Conservation (phyloP, 2,888 invertebrate species). For the Pocota personata region DNA sequence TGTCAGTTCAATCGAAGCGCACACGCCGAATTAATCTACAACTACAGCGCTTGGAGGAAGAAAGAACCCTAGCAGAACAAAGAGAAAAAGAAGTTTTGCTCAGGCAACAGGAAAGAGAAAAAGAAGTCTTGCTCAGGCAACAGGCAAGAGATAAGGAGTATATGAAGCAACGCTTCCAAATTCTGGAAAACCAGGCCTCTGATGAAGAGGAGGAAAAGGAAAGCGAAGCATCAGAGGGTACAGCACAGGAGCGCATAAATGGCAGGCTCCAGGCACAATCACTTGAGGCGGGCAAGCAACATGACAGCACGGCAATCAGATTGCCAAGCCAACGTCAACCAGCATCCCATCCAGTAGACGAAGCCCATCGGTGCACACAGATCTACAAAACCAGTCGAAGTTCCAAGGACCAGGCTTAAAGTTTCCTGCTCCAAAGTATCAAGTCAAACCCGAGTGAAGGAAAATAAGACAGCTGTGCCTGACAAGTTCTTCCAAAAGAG, state of each 20-base stretch:
- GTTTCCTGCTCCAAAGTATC: neutral
- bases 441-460: neutral
- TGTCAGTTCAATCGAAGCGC: neutral
- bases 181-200: too few species aligned
- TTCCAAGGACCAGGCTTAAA: too few species aligned
- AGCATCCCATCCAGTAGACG: too few species aligned
- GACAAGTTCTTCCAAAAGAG: conserved; percentile 62
- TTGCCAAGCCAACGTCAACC: too few species aligned
- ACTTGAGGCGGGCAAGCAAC: too few species aligned
- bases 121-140: neutral
- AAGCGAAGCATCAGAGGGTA: neutral
- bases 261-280: too few species aligned
- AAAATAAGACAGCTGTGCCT: neutral
- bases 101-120: conserved; percentile 1
- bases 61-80: too few species aligned
- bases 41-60: conserved; percentile 2
- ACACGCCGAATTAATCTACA: neutral
- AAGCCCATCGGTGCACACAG: too few species aligned
- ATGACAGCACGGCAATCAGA: too few species aligned
- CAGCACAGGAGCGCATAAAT: neutral
- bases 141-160: neutral
- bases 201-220: neutral
- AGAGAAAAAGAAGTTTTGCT: neutral
- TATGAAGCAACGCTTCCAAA: neutral
- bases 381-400: too few species aligned